phyloP scores from a whole-genome alignment of 2,113 vertebrate genomes.

The Condylura cristata region DNA sequence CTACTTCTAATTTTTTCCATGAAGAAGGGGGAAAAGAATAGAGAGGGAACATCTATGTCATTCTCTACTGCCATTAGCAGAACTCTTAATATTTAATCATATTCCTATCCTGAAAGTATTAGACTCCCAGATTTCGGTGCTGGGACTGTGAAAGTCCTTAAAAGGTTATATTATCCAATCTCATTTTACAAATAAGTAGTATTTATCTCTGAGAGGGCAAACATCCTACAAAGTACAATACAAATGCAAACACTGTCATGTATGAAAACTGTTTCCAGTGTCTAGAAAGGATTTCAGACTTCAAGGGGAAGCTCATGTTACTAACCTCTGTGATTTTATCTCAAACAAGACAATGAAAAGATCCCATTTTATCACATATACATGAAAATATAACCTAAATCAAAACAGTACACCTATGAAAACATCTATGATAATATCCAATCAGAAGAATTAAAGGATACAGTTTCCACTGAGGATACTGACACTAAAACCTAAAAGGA shows the following conservation, averaged over 20 bases:
- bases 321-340: neutral
- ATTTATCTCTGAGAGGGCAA: slow-evolving; percentile 10
- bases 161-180: neutral
- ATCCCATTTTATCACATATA: neutral
- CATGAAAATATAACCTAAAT: neutral
- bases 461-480: neutral
- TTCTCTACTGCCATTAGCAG: slow-evolving; percentile 5
- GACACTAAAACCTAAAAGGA: slow-evolving; percentile 4
- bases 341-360: neutral
- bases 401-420: slow-evolving; percentile 23
- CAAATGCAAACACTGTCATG: neutral
- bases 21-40: neutral
- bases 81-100: slow-evolving; percentile 25
- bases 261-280: neutral
- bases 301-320: neutral
- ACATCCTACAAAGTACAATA: neutral
- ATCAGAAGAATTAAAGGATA: slow-evolving; percentile 13
- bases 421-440: neutral
- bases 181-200: slow-evolving; percentile 1
- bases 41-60: neutral
- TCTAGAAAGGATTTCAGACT: slow-evolving; percentile 11
- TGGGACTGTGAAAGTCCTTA: neutral
- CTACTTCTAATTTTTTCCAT: neutral
- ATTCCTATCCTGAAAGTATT: slow-evolving; percentile 42
- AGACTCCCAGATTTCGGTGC: slow-evolving; percentile 34